Conservation (phyloP, 2,797 vertebrate genomes). For the Parauchenoglanis ngamensis region DNA sequence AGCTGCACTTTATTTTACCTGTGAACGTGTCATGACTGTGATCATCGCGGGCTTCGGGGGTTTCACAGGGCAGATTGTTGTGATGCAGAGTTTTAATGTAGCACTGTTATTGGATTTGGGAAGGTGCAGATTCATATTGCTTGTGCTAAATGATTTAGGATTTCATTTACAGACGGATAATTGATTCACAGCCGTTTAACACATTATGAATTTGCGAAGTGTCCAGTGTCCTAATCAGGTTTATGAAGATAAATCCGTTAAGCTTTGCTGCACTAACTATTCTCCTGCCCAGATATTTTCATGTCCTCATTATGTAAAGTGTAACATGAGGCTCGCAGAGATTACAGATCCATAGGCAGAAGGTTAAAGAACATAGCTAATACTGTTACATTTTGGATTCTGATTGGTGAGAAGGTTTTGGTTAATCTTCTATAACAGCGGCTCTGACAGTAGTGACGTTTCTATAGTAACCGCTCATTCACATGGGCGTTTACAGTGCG, state of each 20-base stretch:
- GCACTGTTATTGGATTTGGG: background rate
- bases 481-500: too few species aligned
- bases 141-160: background rate
- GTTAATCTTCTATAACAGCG: background rate
- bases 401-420: background rate
- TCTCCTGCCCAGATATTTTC: background rate
- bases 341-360: background rate
- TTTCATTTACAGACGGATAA: background rate
- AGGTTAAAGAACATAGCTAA: background rate
- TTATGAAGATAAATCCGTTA: constrained; percentile 19
- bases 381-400: background rate
- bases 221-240: constrained; percentile 18
- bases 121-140: background rate
- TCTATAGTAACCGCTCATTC: background rate
- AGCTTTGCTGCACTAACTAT: background rate
- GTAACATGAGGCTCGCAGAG: background rate
- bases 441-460: background rate
- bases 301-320: background rate
- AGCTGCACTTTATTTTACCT: background rate
- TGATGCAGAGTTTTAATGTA: background rate
- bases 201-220: constrained; percentile 28
- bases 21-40: background rate
- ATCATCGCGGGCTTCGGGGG: background rate
- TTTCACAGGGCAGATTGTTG: background rate
- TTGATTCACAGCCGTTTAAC: constrained; percentile 8